These are phyloP conservation scores for Metacarcinus magister DNA, from an alignment of 2,888 invertebrate species.

Conservation along the genomic window DNA sequence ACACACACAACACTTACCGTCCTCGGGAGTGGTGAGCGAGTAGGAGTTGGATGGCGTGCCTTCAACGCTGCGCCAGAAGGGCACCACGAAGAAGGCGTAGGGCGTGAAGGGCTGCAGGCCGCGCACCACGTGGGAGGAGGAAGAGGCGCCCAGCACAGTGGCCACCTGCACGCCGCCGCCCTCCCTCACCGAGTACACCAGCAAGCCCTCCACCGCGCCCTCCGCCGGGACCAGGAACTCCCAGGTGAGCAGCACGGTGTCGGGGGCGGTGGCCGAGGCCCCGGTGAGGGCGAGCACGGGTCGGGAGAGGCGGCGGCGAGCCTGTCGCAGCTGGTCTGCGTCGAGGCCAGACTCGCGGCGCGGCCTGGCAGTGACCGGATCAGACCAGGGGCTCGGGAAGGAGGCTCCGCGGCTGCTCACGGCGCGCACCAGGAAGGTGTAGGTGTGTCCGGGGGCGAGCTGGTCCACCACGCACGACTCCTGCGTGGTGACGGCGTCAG, in stretches of 20 bases:
- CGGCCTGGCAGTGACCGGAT: conserved; percentile 72
- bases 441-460: conserved; percentile 91
- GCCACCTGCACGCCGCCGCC: conserved; percentile 85
- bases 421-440: conserved; percentile 88
- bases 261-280: conserved; percentile 89
- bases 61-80: conserved; percentile 94
- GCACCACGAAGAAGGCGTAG: conserved; percentile 96
- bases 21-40: conserved; percentile 93
- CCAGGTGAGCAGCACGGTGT: conserved; percentile 92
- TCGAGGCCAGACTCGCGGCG: conserved; percentile 63
- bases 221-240: conserved; percentile 87
- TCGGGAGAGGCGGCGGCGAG: conserved; percentile 73
- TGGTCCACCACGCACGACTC: conserved; percentile 88
- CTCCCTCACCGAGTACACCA: conserved; percentile 87
- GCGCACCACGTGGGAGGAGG: conserved; percentile 89
- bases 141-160: conserved; percentile 88
- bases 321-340: conserved; percentile 71
- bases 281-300: conserved; percentile 88
- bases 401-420: conserved; percentile 80
- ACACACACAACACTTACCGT: conserved; percentile 86
- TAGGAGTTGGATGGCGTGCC: conserved; percentile 97
- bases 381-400: conserved; percentile 82
- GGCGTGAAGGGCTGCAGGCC: conserved; percentile 91
- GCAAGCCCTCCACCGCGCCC: conserved; percentile 88
- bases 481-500: conserved; percentile 72